Base-by-base conservation (phyloP, 23 tunicate genomes). In the Clavelina lepadiformis region DNA sequence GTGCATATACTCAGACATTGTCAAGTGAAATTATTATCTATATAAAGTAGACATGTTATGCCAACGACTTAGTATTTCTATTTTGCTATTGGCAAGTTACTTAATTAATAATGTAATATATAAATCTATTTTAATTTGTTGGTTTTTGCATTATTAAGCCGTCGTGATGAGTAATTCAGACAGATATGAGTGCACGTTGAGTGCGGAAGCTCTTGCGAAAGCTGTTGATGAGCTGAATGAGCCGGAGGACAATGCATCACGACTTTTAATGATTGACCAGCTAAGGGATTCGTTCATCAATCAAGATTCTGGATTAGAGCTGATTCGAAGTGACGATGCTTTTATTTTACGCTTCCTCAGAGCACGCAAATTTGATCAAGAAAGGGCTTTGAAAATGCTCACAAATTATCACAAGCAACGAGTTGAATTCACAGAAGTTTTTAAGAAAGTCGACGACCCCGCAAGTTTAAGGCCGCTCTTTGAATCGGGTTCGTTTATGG, bases 291-390 rank as follows among this genome's bases (percentile, higher is more conserved):
- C 66, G 5, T 83, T 67, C 51, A 25, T 33, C 7, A 31, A 55
- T 3, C 20, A 33, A 25, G 34, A 68, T 24, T 26, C 34, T 24
- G 67, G 63, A 11, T 56, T 67, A 15, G 33, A 53, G 8, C 38
- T 68, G n/a, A 6, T 35, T 36, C 32, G 50, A 45, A 15, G 33
- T 26, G 58, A 68, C 38, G 91, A 83, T 59, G 56, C 36, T 27
- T 83, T 83, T 67, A 30, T 83, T n/a, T 49, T 83, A 18, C 29
- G 76, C 33, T 85, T 85, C 70, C 68, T 85, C 3, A 30, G 94
- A 71, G 94, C 83, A 31, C 63, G 74, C n/a, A 85, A 85, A 56
- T 85, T 76, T 53, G 82, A 85, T 63, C 74, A 76, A 31, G 79
- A 70, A 1, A 58, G 61, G 23, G 94, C 94, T 7, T 71, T 65